Conservation (phyloP, 2,888 invertebrate genomes). For the Drosophila meridionalis region DNA sequence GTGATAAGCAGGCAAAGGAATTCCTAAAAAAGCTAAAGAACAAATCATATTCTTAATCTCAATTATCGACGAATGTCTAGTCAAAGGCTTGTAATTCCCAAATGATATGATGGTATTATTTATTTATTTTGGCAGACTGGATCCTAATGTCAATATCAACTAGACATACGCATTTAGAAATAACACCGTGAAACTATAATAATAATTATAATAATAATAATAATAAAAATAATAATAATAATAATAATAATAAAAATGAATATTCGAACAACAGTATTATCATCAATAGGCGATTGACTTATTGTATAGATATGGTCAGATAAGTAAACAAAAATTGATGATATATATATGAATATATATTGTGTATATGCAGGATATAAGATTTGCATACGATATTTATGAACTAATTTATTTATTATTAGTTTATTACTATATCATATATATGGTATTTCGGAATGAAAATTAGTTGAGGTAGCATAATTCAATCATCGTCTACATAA, state of each 20-base stretch:
- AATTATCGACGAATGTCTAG: conserved; percentile 1
- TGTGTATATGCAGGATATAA: no score
- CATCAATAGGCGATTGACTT: background rate
- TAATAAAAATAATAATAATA: background rate
- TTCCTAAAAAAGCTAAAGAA: conserved; percentile 93
- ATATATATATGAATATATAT: no score
- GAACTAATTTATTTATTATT: no score
- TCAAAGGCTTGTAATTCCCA: conserved; percentile 29
- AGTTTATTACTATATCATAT: no score
- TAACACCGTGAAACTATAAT: background rate
- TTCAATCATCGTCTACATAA: no score
- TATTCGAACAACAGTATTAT: conserved; percentile 5
- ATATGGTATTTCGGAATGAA: no score
- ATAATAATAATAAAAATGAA: background rate
- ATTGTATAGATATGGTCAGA: background rate
- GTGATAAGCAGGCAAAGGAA: conserved; percentile 95
- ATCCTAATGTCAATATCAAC: conserved; percentile 20
- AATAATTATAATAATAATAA: no score
- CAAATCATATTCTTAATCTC: conserved; percentile 85
- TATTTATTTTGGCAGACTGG: conserved; percentile 29
- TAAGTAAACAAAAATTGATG: background rate
- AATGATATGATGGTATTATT: conserved; percentile 34
- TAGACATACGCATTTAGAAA: conserved; percentile 35
- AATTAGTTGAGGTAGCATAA: no score
- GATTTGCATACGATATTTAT: no score